Conservation (phyloP, 2,113 vertebrate genomes). For the Onychorhynchus coronatus region DNA sequence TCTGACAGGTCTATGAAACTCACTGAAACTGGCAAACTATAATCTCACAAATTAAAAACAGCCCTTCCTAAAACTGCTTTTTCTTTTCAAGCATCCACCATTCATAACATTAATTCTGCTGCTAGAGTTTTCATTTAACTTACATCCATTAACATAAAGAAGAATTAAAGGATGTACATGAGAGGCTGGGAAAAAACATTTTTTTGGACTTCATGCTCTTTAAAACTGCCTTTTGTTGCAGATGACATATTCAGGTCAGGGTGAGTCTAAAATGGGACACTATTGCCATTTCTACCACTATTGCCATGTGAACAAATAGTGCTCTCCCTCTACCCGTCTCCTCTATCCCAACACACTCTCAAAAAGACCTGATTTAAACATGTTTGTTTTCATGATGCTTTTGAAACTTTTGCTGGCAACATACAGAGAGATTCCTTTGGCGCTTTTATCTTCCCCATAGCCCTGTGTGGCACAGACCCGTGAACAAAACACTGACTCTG, state of each 20-base stretch:
- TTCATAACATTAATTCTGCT: background rate
- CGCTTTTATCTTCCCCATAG: background rate
- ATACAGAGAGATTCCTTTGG: background rate
- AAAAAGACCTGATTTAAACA: background rate
- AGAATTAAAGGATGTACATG: background rate
- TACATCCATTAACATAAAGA: background rate
- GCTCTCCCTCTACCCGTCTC: background rate
- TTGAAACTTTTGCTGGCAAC: background rate
- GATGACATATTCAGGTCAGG: slow-evolving; percentile 50
- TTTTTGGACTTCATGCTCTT: background rate
- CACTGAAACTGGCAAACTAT: background rate
- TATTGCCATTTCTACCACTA: background rate
- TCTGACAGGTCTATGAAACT: background rate
- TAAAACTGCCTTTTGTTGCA: background rate
- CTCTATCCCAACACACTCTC: background rate
- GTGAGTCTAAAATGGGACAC: slow-evolving; percentile 20
- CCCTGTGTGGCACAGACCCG: background rate
- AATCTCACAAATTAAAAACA: background rate
- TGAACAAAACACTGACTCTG: background rate
- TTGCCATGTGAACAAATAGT: background rate
- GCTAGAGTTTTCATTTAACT: background rate
- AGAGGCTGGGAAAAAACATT: background rate
- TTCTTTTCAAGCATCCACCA: background rate
- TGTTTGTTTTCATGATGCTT: background rate
- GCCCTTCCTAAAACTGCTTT: background rate